Evolutionary conservation across 2,113 vertebrate genomes (phyloP).

Genomic region (Cairina moschata): DNA sequence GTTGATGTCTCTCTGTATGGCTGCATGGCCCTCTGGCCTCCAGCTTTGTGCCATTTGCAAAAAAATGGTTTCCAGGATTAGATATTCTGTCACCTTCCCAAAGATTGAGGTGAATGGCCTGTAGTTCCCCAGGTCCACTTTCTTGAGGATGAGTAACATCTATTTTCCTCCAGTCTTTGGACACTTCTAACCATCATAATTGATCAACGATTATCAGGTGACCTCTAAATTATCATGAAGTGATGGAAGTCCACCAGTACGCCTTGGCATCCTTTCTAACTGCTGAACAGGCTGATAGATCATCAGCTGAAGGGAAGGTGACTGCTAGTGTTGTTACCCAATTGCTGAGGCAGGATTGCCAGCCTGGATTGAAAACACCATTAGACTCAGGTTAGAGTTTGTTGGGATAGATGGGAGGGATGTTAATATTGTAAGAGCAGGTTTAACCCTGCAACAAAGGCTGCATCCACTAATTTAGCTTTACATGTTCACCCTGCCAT

Average conservation of each 20-base stretch:
- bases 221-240: neutral
- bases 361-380: neutral
- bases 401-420: neutral
- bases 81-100: neutral
- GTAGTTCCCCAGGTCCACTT: neutral
- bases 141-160: neutral
- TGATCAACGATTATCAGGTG: neutral
- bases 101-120: neutral
- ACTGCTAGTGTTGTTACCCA: neutral
- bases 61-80: neutral
- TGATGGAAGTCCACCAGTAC: neutral
- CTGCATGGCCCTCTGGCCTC: accelerated
- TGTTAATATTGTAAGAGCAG: neutral
- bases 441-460: neutral
- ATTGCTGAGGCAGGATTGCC: neutral
- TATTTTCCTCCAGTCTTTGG: neutral
- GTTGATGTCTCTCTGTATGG: neutral
- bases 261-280: neutral
- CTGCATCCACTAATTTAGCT: neutral
- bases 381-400: neutral
- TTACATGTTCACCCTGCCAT: neutral
- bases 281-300: neutral
- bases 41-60: neutral
- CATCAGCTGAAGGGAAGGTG: neutral
- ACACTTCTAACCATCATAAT: neutral